These are phyloP conservation scores for Atta colombica DNA, from an alignment of 1,140 invertebrate species.

Conservation along the genomic window DNA sequence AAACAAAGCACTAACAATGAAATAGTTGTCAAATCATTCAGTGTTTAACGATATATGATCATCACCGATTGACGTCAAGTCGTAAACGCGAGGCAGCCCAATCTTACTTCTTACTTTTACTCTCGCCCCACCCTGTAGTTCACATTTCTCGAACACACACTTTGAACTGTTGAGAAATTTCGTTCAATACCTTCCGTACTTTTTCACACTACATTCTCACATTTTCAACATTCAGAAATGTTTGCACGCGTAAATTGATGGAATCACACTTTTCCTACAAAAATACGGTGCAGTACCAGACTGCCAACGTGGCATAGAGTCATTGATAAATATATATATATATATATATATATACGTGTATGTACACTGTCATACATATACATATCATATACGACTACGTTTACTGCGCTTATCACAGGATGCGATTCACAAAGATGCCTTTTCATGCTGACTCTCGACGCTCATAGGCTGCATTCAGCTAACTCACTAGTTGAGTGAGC, in stretches of 20 bases:
- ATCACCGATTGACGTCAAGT: background rate
- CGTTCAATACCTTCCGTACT: background rate
- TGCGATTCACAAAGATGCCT: no score
- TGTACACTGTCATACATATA: no score
- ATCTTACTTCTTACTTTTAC: background rate
- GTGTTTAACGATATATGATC: background rate
- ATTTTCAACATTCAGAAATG: background rate
- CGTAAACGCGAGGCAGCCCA: background rate
- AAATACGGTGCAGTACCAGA: background rate
- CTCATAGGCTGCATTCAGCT: no score
- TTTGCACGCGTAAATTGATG: background rate
- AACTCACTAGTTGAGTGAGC: no score
- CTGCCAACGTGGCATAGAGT: constrained; percentile 78
- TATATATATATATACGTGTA: background rate
- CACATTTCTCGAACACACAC: background rate
- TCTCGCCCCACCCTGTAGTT: constrained; percentile 10
- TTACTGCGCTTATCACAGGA: no score
- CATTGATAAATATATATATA: constrained; percentile 9
- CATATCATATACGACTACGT: no score
- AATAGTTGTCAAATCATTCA: background rate
- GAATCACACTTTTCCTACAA: no score
- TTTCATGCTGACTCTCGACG: no score
- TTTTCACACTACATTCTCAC: background rate
- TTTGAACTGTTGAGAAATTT: background rate
- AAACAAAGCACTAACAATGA: background rate